These are phyloP conservation scores for Rhynchotus rufescens DNA, from an alignment of 2,797 vertebrate genomes.

Conservation along the genomic window DNA sequence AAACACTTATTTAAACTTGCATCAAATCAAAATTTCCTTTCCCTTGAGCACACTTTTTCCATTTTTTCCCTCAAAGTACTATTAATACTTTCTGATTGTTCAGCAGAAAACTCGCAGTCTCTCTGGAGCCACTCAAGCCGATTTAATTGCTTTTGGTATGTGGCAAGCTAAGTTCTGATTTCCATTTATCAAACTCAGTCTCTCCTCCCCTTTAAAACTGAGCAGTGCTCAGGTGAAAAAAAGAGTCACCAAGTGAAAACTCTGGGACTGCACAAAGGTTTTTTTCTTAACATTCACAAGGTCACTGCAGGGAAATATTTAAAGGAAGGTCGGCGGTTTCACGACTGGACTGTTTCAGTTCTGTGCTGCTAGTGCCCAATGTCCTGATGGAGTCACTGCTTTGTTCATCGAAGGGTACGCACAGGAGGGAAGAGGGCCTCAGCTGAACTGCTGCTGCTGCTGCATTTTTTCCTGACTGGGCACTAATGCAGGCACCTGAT, in stretches of 20 bases:
- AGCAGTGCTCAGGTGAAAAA: neutral
- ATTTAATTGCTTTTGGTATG: conserved; percentile 69
- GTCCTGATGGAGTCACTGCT: neutral
- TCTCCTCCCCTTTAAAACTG: conserved; percentile 1
- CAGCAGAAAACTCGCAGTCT: conserved; percentile 62
- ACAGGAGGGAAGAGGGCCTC: neutral
- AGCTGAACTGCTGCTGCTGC: neutral
- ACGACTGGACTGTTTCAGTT: neutral
- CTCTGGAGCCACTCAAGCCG: conserved; percentile 42
- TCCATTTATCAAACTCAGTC: conserved; percentile 58
- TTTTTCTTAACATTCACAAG: neutral
- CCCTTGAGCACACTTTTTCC: neutral
- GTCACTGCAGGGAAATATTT: neutral
- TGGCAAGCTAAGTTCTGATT: conserved; percentile 61
- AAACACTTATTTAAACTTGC: conserved; percentile 27
- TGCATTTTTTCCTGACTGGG: neutral
- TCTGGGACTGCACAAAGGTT: neutral
- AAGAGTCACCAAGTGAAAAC: neutral
- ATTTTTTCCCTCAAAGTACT: conserved; percentile 3
- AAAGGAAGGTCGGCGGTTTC: neutral
- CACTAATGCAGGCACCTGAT: neutral
- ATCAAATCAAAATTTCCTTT: conserved; percentile 52
- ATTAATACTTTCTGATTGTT: conserved; percentile 70
- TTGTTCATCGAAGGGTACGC: neutral
- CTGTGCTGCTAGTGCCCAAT: neutral